Conservation (phyloP, 2,888 invertebrate species). For the Anoncus sp. region DNA sequence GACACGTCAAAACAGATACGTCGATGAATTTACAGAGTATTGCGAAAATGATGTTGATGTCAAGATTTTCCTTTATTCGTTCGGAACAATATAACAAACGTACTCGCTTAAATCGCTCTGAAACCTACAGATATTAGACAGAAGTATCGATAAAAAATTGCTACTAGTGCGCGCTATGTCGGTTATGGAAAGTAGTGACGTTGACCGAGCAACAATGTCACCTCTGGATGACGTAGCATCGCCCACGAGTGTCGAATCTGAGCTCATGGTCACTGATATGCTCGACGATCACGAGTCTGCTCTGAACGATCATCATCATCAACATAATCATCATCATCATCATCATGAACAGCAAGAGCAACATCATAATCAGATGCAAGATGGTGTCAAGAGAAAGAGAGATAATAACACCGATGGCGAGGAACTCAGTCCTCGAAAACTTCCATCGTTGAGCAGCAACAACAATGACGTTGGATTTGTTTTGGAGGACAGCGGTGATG, state of each 20-base stretch:
- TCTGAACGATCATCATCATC: slow-evolving; percentile 62
- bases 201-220: slow-evolving; percentile 79
- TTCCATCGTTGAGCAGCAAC: slow-evolving; percentile 77
- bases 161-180: slow-evolving; percentile 73
- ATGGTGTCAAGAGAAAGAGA: slow-evolving; percentile 73
- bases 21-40: slow-evolving; percentile 3
- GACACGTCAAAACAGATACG: slow-evolving; percentile 1
- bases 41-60: slow-evolving; percentile 21
- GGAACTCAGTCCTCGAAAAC: slow-evolving; percentile 77
- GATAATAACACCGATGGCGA: slow-evolving; percentile 74
- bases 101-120: not conserved
- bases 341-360: slow-evolving; percentile 64
- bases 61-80: not conserved
- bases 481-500: slow-evolving; percentile 77
- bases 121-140: not conserved
- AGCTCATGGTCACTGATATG: slow-evolving; percentile 81
- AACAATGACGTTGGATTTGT: slow-evolving; percentile 82
- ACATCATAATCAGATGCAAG: slow-evolving; percentile 62
- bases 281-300: slow-evolving; percentile 77
- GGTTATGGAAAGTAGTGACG: slow-evolving; percentile 76
- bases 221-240: slow-evolving; percentile 81
- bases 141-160: not conserved
- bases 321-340: slow-evolving; percentile 59
- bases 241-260: slow-evolving; percentile 78
- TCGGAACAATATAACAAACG: not conserved